Evolutionary conservation across 2,113 vertebrate genomes (phyloP), one percentile per base, ranked within the genome.

Genomic region (Motacilla tschutschensis): DNA sequence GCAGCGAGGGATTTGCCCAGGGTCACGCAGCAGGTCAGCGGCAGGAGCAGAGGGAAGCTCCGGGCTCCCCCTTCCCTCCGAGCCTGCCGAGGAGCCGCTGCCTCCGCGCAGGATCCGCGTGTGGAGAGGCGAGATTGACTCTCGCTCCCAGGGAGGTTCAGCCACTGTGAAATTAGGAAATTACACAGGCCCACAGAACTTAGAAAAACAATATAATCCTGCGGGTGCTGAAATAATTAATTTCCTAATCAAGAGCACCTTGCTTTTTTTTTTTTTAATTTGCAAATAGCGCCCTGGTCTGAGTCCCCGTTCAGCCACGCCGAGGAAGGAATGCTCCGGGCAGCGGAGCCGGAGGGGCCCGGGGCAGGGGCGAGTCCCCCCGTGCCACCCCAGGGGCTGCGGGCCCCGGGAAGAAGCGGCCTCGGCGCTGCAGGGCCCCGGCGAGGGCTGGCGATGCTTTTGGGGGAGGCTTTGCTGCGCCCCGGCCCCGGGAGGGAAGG

Each of bases 211-310:
- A 87, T 92, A 89, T 94, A 95, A 96, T 95, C 97, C 97, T 95
- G 95, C 92, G 94, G 96, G 95, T 89, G 95, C 92, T 83, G 94
- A 80, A 94, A 96, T 96, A 96, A 97, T 97, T 97, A 97, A 96
- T 96, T 96, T 96, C 95, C 95, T 97, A 97, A 96, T 97, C 95
- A 95, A 93, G 92, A 95, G 88, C 90, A 96, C 96, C 94, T 97
- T 94, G 93, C 85, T 83, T 74, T 72, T 90, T 73, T 90, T 73
- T 33, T 71, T 90, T 94, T 72, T 44, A 86, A 94, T 93, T 93
- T 85, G 88, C 91, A 91, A 88, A 81, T 22, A 46, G 47, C 69
- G 2, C 80, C 93, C 76, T 12, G 75, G 26, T 92, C 83, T 59
- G 86, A 77, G 86, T 84, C 70, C 72, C 80, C 58, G 1, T 87